Evolutionary conservation across 2,888 invertebrate genomes (phyloP), one percentile per base, ranked within the genome.

Genomic region (Amiota communis): DNA sequence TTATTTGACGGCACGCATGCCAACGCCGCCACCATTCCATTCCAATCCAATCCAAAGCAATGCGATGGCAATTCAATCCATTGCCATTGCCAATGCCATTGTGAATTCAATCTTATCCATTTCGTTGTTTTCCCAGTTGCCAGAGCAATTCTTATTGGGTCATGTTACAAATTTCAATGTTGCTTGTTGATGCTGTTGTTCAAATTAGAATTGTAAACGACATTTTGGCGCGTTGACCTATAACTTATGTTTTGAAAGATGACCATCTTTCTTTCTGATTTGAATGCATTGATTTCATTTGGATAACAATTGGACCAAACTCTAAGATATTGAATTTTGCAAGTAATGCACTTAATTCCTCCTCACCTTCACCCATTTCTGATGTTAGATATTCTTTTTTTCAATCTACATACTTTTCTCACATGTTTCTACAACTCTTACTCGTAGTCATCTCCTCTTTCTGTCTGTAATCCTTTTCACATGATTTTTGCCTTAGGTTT

Each of bases 81-180:
- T 57, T 36, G 61, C 46, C 72, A 82, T 82, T 82, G 53, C 56
- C 36, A 36, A 36, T 36, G 36, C 36, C 36, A 49, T 48, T 67
- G 47, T 49, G 72, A 53, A n/a, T 13, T 79, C 83, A 82, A 82
- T 81, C 78, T 82, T 36, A 75, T 83, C 61, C 9, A 8, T 12
- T 61, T 11, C 20, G 61, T 15, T 61, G 15, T 20, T 15, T 59
- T 59, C 20, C 17, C 20, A 23, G 13, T 8, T 12, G n/a, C 53
- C 12, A n/a, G 13, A 51, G 53, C 53, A 51, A 59, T 46, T 65
- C 83, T 83, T 83, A 85, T 79, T 83, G 84, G 83, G 83, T 83
- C 83, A 83, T 83, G 83, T 80, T 80, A 83, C 85, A 83, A 77
- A 85, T 85, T 79, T 82, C 63, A 65, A 76, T 59, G 17, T 12